Evolutionary conservation across 2,113 vertebrate species (phyloP), one percentile per base, ranked within the genome.

Genomic region (Ardeotis arabs): DNA sequence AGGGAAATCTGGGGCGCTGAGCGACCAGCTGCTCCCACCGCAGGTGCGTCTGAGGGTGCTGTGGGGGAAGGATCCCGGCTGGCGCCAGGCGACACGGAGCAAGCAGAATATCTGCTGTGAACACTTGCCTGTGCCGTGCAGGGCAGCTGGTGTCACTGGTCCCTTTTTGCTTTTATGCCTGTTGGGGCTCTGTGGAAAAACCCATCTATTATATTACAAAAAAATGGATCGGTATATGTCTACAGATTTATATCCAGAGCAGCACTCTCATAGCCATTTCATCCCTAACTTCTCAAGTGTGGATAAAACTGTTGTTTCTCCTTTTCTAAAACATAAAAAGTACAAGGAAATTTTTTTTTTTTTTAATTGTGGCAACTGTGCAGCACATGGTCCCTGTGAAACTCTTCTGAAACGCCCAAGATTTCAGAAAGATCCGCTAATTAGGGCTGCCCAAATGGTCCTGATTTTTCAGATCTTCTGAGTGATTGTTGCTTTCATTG

Each of bases 381-480:
- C 14, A 17, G 28, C 29, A 23, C 49, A 12, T 7, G 27, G 11
- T 19, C 74, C 37, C 44, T 31, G 12, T 20, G 27, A 84, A 74
- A 84, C 33, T 64, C 47, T 73, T 87, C 23, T 28, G 56, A 74
- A 78, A 88, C 0, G 1, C 24, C 14, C 45, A 29, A 0, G 69
- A 67, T 87, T 88, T 90, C 49, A 79, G 45, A 76, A 66, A 31
- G 66, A 53, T 58, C 77, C 45, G 7, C 63, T 91, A 87, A 92
- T 89, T 37, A 62, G 23, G 31, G 41, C 52, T 87, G 69, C 49
- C 70, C 76, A 59, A 1, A 41, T 80, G 50, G 86, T 45, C 62
- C 39, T 75, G 33, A 87, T 84, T 95, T 92, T 92, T 94, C 58
- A 84, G 45, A 66, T 62, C 80, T 79, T 80, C 60, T 75, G 53